Evolutionary conservation across 2,888 invertebrate genomes (phyloP).

Genomic region (Amphipyra berbera): DNA sequence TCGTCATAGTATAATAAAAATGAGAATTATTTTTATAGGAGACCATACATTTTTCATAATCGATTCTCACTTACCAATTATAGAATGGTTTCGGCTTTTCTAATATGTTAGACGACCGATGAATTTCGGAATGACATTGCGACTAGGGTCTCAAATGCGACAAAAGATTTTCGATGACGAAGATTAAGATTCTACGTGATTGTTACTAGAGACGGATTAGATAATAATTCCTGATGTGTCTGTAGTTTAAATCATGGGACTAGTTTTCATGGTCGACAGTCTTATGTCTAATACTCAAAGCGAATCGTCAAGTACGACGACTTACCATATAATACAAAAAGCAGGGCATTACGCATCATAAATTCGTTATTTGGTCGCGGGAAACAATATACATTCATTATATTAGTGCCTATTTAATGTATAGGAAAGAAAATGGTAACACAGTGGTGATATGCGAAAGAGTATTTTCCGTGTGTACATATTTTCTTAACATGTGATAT

Average conservation of each 20-base stretch:
- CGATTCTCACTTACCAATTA: conserved; percentile 26
- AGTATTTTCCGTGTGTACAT: conserved; percentile 64
- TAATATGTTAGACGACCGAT: conserved; percentile 32
- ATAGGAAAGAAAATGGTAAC: conserved; percentile 61
- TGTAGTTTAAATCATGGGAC: conserved; percentile 7
- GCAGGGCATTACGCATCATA: conserved; percentile 66
- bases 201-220: conserved; percentile 9
- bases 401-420: conserved; percentile 73
- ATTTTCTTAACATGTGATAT: conserved; percentile 71
- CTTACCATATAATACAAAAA: conserved; percentile 53
- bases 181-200: conserved; percentile 1
- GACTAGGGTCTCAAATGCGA: conserved; percentile 14
- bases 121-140: conserved; percentile 35
- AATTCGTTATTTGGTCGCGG: conserved; percentile 52
- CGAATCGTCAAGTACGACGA: conserved; percentile 29
- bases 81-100: conserved; percentile 23
- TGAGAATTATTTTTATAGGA: conserved; percentile 59
- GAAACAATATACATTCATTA: conserved; percentile 64
- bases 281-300: conserved; percentile 16
- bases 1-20: conserved; percentile 45
- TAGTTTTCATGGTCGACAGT: conserved; percentile 15
- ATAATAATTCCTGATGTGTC: background rate
- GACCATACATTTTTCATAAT: conserved; percentile 42
- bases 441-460: conserved; percentile 53
- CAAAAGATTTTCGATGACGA: conserved; percentile 12